Conservation (phyloP, 1,140 invertebrate species). For the Aricia agestis region DNA sequence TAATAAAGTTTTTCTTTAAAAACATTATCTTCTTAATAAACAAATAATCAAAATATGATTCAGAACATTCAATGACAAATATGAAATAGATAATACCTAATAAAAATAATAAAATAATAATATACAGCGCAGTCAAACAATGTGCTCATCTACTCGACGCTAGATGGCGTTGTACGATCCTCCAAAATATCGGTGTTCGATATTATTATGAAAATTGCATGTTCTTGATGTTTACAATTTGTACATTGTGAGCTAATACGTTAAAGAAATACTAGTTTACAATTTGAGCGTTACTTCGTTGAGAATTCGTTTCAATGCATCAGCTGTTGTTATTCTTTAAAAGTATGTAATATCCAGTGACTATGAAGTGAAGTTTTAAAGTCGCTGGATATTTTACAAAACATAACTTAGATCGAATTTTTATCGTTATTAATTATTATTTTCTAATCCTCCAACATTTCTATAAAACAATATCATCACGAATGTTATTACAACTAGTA, state of each 20-base stretch:
- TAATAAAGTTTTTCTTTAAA: no score
- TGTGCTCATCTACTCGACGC: background rate
- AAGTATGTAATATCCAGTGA: background rate
- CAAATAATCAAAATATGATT: no score
- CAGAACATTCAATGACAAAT: no score
- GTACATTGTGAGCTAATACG: background rate
- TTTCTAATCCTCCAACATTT: no score
- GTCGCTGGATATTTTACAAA: no score
- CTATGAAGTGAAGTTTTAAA: no score
- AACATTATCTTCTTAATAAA: no score
- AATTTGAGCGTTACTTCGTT: background rate
- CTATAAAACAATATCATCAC: conserved; percentile 27
- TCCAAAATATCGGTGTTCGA: background rate
- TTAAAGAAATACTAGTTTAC: background rate
- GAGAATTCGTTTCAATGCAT: background rate
- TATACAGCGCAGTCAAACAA: no score
- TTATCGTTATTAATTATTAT: no score
- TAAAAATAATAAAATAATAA: no score
- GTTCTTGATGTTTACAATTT: background rate
- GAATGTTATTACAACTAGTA: conserved; percentile 35
- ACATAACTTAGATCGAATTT: background rate
- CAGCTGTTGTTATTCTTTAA: background rate
- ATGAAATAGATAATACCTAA: no score
- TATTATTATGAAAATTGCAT: background rate
- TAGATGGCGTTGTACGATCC: background rate